phyloP scores from a whole-genome alignment of 2,113 vertebrate genomes.

The Peromyscus polionotus region DNA sequence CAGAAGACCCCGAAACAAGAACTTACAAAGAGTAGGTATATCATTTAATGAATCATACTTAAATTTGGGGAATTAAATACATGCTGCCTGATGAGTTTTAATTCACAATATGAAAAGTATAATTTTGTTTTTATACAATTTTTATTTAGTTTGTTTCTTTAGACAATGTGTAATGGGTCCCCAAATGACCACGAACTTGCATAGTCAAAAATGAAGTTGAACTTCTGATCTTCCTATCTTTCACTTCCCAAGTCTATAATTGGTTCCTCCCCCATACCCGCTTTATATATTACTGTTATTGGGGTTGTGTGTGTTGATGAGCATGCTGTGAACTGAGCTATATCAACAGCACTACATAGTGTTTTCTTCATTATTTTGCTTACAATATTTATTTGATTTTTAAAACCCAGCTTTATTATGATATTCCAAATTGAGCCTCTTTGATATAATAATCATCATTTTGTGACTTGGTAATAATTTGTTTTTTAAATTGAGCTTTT shows the following conservation, averaged over 20 bases:
- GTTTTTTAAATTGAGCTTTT: not conserved
- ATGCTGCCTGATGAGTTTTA: conserved; percentile 5
- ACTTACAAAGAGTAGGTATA: conserved; percentile 96
- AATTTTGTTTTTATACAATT: conserved; percentile 37
- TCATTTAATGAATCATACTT: conserved; percentile 36
- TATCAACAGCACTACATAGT: not conserved
- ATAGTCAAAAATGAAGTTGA: not conserved
- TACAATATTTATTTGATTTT: conserved; percentile 10
- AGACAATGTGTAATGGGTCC: not conserved
- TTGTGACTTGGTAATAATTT: conserved; percentile 43
- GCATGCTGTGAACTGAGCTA: not conserved
- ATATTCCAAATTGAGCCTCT: conserved; percentile 53
- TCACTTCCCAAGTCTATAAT: not conserved
- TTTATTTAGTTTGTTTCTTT: not conserved
- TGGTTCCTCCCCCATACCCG: not conserved
- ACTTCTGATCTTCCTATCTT: not conserved
- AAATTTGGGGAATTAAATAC: not conserved
- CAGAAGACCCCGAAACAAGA: conserved; percentile 95
- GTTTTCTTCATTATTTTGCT: conserved; percentile 3
- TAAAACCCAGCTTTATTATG: not conserved
- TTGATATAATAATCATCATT: conserved; percentile 16
- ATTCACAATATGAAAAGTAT: conserved; percentile 5
- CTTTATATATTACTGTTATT: no score
- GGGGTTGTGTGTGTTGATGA: not conserved
- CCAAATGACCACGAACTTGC: not conserved